Evolutionary conservation across 2,888 invertebrate species (phyloP), one percentile per base, ranked within the genome.

Genomic region (Rhagophthalmus giganteus): DNA sequence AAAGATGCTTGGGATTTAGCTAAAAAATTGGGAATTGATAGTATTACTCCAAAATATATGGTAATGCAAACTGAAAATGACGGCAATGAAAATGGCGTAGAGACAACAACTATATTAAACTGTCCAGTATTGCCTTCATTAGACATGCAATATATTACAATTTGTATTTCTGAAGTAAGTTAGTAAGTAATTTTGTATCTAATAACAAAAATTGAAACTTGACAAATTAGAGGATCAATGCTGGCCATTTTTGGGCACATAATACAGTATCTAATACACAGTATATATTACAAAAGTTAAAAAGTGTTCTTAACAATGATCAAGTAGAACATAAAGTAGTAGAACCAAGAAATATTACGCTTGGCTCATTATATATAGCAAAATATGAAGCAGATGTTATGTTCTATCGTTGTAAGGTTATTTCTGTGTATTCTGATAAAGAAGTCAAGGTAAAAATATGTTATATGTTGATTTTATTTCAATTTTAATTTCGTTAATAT

Each of bases 211-310:
- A 16, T 6, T 3, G 7, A 8, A 4, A 28, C 6, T 3, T 11
- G 25, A 4, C 15, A 15, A 24, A 28, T 9, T 66, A 87, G 85
- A 64, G 81, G 1, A 72, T 80, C 9, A 80, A 81, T 67, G 82
- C 86, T 11, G 80, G 82, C 44, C 82, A 83, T 63, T 89, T 90
- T 72, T 90, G 84, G 84, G 84, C 79, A 6, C 83, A 82, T 47
- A 76, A 81, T 58, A 73, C 74, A 15, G 80, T 82, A 50, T 73
- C 76, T 0, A 75, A 78, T 1, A 76, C 77, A 0, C 63, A 61
- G 5, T 53, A 64, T 0, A 1, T 37, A 9, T 4, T 37, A 11
- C 1, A 11, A 4, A 25, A 6, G 5, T 9, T 37, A 9, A 11
- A 12, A 2, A 12, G 11, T n/a, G 12, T 11, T 12, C 38, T 33